phyloP scores from a whole-genome alignment of 2,113 vertebrate genomes.

The Aldabrachelys gigantea region DNA sequence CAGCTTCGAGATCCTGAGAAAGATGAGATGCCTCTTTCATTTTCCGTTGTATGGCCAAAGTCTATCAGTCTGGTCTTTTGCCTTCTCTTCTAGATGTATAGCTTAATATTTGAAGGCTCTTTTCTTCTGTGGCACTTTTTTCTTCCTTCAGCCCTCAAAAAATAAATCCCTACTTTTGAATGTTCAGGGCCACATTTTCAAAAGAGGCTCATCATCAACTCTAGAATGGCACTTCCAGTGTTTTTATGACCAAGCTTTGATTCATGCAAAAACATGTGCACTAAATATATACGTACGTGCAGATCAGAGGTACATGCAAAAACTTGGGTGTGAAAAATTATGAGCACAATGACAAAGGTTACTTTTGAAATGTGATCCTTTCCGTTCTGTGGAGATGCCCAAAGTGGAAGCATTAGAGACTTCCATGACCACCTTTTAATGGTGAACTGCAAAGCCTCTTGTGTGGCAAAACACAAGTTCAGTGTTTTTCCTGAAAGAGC shows the following conservation, averaged over 20 bases:
- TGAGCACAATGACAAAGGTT: neutral
- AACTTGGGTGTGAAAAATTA: neutral
- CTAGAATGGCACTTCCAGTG: neutral
- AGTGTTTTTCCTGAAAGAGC: neutral
- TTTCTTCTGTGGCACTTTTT: neutral
- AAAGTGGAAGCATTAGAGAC: neutral
- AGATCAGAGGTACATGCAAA: neutral
- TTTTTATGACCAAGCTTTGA: neutral
- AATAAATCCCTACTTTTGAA: neutral
- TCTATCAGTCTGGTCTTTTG: neutral
- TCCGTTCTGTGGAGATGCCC: fast-evolving
- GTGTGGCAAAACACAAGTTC: neutral
- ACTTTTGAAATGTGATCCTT: neutral
- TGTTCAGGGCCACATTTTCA: neutral
- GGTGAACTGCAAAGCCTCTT: neutral
- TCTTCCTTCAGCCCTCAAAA: neutral
- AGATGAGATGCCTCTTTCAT: neutral
- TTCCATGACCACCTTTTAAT: neutral
- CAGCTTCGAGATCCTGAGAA: neutral
- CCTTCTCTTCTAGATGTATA: neutral
- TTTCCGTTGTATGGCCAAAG: neutral
- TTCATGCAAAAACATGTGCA: neutral
- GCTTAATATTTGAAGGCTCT: neutral
- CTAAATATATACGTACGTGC: neutral
- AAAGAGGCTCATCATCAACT: neutral